Evolutionary conservation across 2,113 vertebrate species (phyloP).

Genomic region (Gallinago jamesoni): DNA sequence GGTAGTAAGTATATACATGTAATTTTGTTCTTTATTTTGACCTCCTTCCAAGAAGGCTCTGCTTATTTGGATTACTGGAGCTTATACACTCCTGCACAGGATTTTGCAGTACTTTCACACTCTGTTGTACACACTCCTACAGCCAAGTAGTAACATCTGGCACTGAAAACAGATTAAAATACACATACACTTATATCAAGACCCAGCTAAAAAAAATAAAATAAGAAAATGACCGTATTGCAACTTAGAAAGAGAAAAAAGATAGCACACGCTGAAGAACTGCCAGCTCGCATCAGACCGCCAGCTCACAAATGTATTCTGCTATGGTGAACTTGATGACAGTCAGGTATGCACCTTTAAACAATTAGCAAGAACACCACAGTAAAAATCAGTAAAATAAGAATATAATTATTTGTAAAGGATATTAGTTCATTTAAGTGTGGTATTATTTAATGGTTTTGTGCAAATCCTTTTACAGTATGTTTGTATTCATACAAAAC

Average conservation of each 20-base stretch:
- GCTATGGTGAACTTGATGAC: not conserved
- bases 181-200: rapidly evolving
- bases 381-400: not conserved
- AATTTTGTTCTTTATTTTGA: not conserved
- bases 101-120: not conserved
- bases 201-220: not conserved
- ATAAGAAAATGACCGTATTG: not conserved
- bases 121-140: not conserved
- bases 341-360: not conserved
- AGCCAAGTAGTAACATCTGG: not conserved
- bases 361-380: not conserved
- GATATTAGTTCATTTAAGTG: not conserved
- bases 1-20: not conserved
- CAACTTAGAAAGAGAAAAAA: not conserved
- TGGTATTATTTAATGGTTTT: not conserved
- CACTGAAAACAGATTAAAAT: not conserved
- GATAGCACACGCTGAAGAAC: not conserved
- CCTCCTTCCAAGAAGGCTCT: not conserved
- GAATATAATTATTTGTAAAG: not conserved
- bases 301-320: not conserved
- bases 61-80: not conserved
- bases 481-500: not conserved
- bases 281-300: not conserved
- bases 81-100: not conserved
- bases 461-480: not conserved